A percentile compares a stretch with the other conserved stretches of the same genome.
phyloP scores from a whole-genome alignment of 2,797 vertebrate species.

The Amblyraja radiata region DNA sequence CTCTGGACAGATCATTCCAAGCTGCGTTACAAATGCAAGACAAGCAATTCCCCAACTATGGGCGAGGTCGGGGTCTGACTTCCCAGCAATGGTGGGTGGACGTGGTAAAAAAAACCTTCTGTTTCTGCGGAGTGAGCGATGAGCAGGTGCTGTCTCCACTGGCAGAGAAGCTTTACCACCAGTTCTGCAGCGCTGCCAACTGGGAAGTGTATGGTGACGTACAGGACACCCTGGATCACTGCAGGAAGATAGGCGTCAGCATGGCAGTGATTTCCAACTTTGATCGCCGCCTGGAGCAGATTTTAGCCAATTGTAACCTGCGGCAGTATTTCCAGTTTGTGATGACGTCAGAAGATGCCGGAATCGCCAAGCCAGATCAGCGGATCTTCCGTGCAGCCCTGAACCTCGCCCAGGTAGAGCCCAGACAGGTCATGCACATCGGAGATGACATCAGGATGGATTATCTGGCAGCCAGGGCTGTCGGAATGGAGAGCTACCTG shows the following conservation, averaged over 20 bases:
- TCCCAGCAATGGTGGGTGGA: constrained; percentile 76
- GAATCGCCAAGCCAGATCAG: constrained; percentile 70
- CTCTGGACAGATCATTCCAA: constrained; percentile 61
- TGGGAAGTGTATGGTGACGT: constrained; percentile 83
- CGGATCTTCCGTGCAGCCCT: constrained; percentile 73
- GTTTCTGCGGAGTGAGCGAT: constrained; percentile 60
- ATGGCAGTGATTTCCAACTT: constrained; percentile 87
- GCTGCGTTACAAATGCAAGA: constrained; percentile 57
- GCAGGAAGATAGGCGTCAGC: constrained; percentile 63
- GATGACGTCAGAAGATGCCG: constrained; percentile 73
- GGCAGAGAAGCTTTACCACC: constrained; percentile 70
- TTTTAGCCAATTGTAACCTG: constrained; percentile 65
- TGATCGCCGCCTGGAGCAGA: constrained; percentile 69
- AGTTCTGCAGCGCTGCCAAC: constrained; percentile 63
- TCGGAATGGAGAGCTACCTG: constrained; percentile 76
- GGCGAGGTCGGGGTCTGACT: constrained; percentile 62
- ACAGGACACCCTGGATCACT: constrained; percentile 57
- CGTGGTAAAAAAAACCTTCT: constrained; percentile 71
- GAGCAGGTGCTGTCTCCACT: constrained; percentile 52
- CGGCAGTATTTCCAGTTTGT: constrained; percentile 75
- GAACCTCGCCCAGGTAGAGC: constrained; percentile 52
- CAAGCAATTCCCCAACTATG: constrained; percentile 76
- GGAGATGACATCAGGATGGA: constrained; percentile 78
- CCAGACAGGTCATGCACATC: constrained; percentile 62
- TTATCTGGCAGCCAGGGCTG: constrained; percentile 66